phyloP scores from a whole-genome alignment of 2,888 invertebrate species.

The Eucera pruinosa region DNA sequence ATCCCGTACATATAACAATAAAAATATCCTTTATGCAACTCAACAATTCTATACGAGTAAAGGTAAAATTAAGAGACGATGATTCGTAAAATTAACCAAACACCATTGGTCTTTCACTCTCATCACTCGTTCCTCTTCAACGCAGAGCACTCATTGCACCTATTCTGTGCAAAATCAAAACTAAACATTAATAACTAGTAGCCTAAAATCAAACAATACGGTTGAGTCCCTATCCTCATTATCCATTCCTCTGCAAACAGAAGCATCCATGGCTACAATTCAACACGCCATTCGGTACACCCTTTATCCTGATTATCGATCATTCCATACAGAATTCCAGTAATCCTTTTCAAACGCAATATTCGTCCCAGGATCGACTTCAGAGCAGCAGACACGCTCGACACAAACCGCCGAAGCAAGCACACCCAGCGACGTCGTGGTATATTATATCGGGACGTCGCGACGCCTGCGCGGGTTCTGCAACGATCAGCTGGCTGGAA shows the following conservation, averaged over 20 bases:
- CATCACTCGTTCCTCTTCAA: too few relatives aligned
- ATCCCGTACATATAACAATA: too few relatives aligned
- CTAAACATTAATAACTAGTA: background rate
- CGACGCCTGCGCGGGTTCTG: constrained; percentile 81
- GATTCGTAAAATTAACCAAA: too few relatives aligned
- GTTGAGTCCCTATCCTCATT: background rate
- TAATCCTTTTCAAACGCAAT: constrained; percentile 3
- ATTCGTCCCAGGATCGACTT: too few relatives aligned
- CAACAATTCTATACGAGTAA: too few relatives aligned
- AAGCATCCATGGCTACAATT: background rate
- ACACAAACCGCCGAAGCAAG: constrained; percentile 36
- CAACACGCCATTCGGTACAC: background rate
- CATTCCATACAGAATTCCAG: background rate
- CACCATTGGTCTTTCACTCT: too few relatives aligned
- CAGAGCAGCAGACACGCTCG: too few relatives aligned
- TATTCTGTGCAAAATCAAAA: too few relatives aligned
- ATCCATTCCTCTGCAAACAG: background rate
- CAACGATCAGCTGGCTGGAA: constrained; percentile 82
- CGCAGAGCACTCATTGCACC: too few relatives aligned
- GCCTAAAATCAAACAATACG: background rate
- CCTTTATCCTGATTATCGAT: constrained; percentile 15
- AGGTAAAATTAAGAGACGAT: too few relatives aligned
- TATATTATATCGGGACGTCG: constrained; percentile 63
- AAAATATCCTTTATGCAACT: too few relatives aligned
- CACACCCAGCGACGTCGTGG: constrained; percentile 30